phyloP scores from a whole-genome alignment of 35 echinoderm and acorn worm species.

The Hemicentrotus pulcherrimus region DNA sequence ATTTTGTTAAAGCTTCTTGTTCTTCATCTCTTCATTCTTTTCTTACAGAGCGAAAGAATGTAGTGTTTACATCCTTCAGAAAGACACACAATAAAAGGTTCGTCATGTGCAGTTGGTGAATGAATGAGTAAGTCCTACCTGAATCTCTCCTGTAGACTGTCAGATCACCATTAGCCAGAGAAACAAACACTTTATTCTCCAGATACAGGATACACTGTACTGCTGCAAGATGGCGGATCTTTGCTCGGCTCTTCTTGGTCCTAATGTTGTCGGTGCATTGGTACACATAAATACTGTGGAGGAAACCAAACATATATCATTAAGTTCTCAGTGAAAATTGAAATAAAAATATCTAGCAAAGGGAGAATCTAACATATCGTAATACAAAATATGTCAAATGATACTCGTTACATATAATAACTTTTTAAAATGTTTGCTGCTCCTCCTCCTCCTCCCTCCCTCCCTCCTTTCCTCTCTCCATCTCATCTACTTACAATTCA shows the following conservation, averaged over 20 bases:
- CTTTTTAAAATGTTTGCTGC: neutral
- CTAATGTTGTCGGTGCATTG: constrained; percentile 95
- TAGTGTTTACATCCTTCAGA: no score
- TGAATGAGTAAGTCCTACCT: constrained; percentile 41
- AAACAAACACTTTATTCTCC: constrained; percentile 98
- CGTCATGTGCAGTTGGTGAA: no score
- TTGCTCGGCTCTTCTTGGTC: constrained; percentile 79
- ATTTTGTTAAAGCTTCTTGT: no score
- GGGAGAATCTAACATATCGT: neutral
- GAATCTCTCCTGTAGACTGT: constrained; percentile 91
- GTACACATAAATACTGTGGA: constrained; percentile 88
- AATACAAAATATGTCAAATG: no score
- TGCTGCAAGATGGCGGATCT: constrained; percentile 90
- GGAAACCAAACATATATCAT: neutral
- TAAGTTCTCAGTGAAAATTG: neutral
- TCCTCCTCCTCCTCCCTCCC: neutral
- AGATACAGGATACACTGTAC: constrained; percentile 92
- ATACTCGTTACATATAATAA: no score
- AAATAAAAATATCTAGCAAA: neutral
- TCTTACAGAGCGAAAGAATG: no score
- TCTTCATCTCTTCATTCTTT: no score
- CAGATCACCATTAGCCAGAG: constrained; percentile 95
- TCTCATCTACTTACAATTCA: constrained; percentile 72
- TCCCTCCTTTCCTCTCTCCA: constrained; percentile 43
- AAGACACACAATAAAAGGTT: no score